Evolutionary conservation across 2,797 vertebrate genomes (phyloP).

Genomic region (Peromyscus attwateri): DNA sequence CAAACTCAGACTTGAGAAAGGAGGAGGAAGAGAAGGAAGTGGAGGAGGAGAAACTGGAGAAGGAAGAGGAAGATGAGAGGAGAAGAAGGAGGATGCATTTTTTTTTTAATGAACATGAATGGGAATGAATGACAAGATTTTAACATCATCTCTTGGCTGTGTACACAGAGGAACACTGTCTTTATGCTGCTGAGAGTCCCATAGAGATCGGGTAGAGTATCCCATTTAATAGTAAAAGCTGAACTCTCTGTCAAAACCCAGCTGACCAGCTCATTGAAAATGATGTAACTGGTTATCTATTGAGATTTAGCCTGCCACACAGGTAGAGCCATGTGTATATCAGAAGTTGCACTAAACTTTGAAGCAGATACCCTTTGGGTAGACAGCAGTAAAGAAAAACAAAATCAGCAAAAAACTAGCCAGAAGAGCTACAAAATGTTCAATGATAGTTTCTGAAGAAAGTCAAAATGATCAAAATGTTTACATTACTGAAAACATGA

Average conservation of each 20-base stretch:
- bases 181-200: neutral
- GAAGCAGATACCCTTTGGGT: neutral
- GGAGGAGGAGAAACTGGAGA: accelerated
- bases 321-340: neutral
- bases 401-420: neutral
- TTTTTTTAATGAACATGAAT: neutral
- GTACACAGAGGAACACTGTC: neutral
- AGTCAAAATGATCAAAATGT: neutral
- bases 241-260: neutral
- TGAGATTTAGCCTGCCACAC: neutral
- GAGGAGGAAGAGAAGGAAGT: neutral
- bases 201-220: neutral
- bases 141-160: neutral
- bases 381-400: neutral
- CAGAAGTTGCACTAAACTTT: conserved; percentile 19
- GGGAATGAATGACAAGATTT: neutral
- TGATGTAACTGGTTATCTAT: neutral
- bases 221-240: neutral
- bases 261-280: neutral
- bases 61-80: too few relatives aligned
- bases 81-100: neutral
- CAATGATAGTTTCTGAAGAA: neutral
- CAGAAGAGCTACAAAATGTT: neutral
- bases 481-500: neutral
- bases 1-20: neutral